phyloP scores from a whole-genome alignment of 2,797 vertebrate species.

The Lutjanus argentimaculatus region DNA sequence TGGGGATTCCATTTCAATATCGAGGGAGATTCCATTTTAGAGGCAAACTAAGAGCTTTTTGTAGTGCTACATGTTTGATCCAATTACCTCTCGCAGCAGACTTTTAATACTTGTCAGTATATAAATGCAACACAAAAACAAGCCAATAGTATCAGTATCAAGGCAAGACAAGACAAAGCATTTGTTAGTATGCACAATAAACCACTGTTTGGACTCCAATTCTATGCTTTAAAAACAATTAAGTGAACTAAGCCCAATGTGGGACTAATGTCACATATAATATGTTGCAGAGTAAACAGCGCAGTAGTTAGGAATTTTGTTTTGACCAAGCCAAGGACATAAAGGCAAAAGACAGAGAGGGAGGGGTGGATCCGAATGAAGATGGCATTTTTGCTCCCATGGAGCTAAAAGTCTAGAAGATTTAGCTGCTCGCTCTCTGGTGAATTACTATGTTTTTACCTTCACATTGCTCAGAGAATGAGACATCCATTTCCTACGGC shows the following conservation, averaged over 20 bases:
- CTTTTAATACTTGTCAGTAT: conserved; percentile 11
- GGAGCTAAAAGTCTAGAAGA: conserved; percentile 66
- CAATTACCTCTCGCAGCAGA: conserved; percentile 26
- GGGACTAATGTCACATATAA: conserved; percentile 9
- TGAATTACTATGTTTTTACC: conserved; percentile 77
- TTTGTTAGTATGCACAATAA: conserved; percentile 29
- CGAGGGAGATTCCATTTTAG: background rate
- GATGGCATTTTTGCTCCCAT: conserved; percentile 50
- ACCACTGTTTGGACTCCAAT: conserved; percentile 15
- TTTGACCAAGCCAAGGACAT: conserved; percentile 55
- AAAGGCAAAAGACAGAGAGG: conserved; percentile 2
- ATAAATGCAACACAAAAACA: background rate
- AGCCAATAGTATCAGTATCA: conserved; percentile 3
- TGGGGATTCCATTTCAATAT: background rate
- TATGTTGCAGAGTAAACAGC: conserved; percentile 32
- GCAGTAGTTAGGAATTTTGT: conserved; percentile 35
- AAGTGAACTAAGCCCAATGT: conserved; percentile 8
- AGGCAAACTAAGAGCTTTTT: conserved; percentile 14
- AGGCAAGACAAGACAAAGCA: conserved; percentile 14
- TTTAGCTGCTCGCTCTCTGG: conserved; percentile 64
- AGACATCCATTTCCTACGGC: conserved; percentile 81
- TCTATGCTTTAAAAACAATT: conserved; percentile 25
- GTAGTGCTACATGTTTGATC: conserved; percentile 17
- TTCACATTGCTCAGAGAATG: conserved; percentile 71
- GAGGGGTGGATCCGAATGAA: conserved; percentile 46